A percentile compares a stretch with the other conserved stretches of the same genome.
These are phyloP conservation scores for Mormyrus iriodes DNA, from an alignment of 2,113 vertebrate species.

Conservation along the genomic window DNA sequence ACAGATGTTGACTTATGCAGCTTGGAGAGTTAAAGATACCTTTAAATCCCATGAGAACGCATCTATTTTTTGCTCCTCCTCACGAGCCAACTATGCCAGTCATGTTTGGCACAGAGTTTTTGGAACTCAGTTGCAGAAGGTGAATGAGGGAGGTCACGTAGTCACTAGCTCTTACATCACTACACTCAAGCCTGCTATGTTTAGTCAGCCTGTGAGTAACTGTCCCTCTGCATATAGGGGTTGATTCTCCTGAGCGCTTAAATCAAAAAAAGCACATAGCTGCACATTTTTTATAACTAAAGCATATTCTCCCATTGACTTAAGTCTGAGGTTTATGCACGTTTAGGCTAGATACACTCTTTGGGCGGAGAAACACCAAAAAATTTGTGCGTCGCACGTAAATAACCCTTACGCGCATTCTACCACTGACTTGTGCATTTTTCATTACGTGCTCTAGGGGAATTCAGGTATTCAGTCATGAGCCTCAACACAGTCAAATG, in stretches of 20 bases:
- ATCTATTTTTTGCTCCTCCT: slow-evolving; percentile 8
- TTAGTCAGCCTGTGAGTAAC: neutral
- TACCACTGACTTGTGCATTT: neutral
- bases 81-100: slow-evolving; percentile 3
- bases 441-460: neutral
- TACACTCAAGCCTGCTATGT: neutral
- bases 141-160: slow-evolving; percentile 17
- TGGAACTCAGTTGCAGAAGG: neutral
- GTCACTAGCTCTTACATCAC: neutral
- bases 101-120: neutral
- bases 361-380: neutral
- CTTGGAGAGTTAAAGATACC: neutral
- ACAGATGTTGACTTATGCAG: neutral
- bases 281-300: neutral
- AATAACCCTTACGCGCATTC: too few relatives aligned
- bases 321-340: neutral
- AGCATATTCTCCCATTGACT: neutral
- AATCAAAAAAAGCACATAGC: neutral
- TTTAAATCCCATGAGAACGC: neutral
- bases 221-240: neutral
- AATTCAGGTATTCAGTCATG: neutral
- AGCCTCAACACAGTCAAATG: neutral
- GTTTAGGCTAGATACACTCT: neutral
- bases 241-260: neutral
- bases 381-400: neutral